Percentiles rank a stretch among this genome's conserved stretches.
Evolutionary conservation across 2,797 vertebrate genomes (phyloP).

Genomic region (Poecilia wingei): DNA sequence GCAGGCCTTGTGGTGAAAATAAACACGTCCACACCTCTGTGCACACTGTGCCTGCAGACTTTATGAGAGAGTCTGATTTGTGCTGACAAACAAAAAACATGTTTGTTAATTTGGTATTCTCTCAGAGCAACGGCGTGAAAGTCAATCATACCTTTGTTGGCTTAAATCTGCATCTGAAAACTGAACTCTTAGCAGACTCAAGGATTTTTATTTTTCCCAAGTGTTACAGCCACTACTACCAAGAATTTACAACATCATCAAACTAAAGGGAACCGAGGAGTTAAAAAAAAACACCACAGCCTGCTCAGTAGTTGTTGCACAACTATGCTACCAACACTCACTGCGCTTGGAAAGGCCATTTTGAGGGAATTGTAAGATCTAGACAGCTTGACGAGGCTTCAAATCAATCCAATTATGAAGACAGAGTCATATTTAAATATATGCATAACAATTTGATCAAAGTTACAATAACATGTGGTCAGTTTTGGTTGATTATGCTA

Average conservation of each 20-base stretch:
- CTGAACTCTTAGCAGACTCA: background rate
- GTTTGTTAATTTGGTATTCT: background rate
- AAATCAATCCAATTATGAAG: background rate
- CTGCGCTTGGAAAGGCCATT: background rate
- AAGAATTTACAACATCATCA: background rate
- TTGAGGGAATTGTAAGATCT: background rate
- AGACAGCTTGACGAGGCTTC: background rate
- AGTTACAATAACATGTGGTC: background rate
- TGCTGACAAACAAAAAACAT: background rate
- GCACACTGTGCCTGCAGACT: slow-evolving; percentile 2
- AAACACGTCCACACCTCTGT: background rate
- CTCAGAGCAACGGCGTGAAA: background rate
- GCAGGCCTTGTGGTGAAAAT: background rate
- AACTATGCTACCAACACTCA: background rate
- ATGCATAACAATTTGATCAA: background rate
- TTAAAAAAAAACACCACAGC: background rate
- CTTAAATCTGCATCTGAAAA: background rate
- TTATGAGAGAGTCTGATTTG: background rate
- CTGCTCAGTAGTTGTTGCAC: background rate
- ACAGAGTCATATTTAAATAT: background rate
- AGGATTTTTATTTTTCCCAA: background rate
- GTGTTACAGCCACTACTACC: background rate
- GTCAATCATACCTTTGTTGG: background rate
- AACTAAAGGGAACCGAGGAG: background rate
- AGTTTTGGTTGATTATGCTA: background rate